These are phyloP conservation scores for Apis dorsata DNA, from an alignment of 1,140 invertebrate genomes.

Conservation along the genomic window DNA sequence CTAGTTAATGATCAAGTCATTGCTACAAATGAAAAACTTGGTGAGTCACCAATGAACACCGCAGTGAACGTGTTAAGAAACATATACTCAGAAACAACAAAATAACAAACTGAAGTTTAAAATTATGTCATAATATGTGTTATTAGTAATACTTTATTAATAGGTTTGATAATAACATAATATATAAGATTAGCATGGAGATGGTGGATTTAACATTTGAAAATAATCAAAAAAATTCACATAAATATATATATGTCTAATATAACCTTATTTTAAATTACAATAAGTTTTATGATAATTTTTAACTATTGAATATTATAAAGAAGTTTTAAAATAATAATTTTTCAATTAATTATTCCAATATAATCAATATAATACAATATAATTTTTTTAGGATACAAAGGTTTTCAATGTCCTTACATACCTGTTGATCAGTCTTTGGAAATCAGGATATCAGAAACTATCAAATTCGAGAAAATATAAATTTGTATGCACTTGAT, in stretches of 20 bases:
- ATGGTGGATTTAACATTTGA: background rate
- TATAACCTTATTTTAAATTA: background rate
- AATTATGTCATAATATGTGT: background rate
- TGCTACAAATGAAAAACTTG: constrained; percentile 47
- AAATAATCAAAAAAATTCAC: background rate
- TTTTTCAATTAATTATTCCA: too few species aligned
- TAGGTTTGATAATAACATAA: background rate
- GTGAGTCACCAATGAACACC: constrained; percentile 50
- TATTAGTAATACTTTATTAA: background rate
- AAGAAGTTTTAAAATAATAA: background rate
- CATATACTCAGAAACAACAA: constrained; percentile 35
- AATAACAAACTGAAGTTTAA: constrained; percentile 10
- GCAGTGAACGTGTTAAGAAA: constrained; percentile 55
- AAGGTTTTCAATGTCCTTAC: too few species aligned
- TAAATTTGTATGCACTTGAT: too few species aligned
- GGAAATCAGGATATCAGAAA: too few species aligned
- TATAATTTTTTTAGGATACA: too few species aligned
- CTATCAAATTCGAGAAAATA: too few species aligned
- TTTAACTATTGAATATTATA: background rate
- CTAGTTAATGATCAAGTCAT: constrained; percentile 46
- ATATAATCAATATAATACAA: too few species aligned
- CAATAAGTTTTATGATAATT: background rate
- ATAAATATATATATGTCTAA: background rate
- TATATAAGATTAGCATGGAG: background rate
- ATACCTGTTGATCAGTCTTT: too few species aligned